Evolutionary conservation across 1,140 invertebrate species (phyloP).

Genomic region (Tetragnatha versicolor): DNA sequence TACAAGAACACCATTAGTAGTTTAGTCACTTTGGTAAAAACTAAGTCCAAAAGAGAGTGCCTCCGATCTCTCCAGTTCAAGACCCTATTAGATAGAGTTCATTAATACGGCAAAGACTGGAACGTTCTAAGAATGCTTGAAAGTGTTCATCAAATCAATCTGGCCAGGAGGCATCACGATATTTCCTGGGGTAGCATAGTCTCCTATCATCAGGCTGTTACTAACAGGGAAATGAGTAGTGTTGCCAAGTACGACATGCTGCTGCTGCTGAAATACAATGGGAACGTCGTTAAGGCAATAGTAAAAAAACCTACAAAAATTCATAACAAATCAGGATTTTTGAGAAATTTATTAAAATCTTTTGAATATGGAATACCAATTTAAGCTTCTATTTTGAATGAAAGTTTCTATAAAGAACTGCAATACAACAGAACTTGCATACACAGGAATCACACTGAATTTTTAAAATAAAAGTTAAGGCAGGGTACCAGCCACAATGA

Average conservation of each 20-base stretch:
- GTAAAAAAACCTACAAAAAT: too few relatives aligned
- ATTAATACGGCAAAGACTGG: constrained; percentile 17
- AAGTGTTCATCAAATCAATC: constrained; percentile 42
- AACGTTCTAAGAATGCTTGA: constrained; percentile 49
- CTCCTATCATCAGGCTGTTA: constrained; percentile 80
- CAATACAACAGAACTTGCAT: too few relatives aligned
- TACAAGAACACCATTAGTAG: background rate
- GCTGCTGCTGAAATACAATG: constrained; percentile 62
- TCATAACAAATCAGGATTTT: too few relatives aligned
- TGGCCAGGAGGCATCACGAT: constrained; percentile 54
- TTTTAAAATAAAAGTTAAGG: too few relatives aligned
- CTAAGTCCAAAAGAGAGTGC: background rate
- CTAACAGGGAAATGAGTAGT: constrained; percentile 74
- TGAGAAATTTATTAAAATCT: too few relatives aligned
- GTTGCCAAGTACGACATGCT: constrained; percentile 70
- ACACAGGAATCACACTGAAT: too few relatives aligned
- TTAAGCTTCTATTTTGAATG: too few relatives aligned
- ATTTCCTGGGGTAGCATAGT: constrained; percentile 69
- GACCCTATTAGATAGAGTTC: constrained; percentile 47
- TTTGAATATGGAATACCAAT: too few relatives aligned
- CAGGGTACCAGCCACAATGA: too few relatives aligned
- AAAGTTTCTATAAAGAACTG: too few relatives aligned
- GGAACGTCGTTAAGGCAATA: too few relatives aligned
- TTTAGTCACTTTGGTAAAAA: constrained; percentile 9
- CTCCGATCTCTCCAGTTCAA: constrained; percentile 21